Percentiles rank a stretch among this genome's conserved stretches.
Conservation (phyloP, 2,113 vertebrate genomes). For the Pteropus alecto region DNA sequence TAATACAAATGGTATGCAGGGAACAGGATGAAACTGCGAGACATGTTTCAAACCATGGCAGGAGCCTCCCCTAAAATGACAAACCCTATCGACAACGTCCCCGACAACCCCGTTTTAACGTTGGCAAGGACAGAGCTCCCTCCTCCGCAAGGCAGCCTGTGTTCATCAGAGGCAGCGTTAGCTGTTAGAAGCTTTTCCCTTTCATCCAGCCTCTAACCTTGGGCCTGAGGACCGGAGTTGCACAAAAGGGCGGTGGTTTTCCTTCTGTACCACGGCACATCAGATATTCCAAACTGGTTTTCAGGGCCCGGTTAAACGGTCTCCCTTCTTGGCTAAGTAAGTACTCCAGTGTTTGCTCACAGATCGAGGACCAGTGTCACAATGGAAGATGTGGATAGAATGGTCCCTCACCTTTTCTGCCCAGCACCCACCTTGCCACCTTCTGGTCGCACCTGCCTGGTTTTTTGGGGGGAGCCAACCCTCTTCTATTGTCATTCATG, state of each 20-base stretch:
- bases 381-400: accelerated
- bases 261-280: not conserved
- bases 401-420: not conserved
- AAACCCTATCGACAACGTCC: not conserved
- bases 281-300: too few relatives aligned
- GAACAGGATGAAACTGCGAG: not conserved
- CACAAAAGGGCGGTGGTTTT: too few relatives aligned
- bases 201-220: too few relatives aligned
- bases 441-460: not conserved
- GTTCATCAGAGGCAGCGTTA: not conserved
- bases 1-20: not conserved
- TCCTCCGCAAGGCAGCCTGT: not conserved
- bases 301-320: not conserved
- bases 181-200: not conserved
- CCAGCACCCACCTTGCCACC: too few relatives aligned
- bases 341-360: not conserved
- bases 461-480: not conserved
- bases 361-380: not conserved
- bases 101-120: not conserved
- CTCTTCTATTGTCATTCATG: not conserved
- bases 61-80: not conserved
- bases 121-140: not conserved
- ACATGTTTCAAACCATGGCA: not conserved
- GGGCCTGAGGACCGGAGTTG: not conserved
- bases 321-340: not conserved